Base-by-base conservation (phyloP, 2,888 invertebrate genomes). In the Cephus pygmeus region DNA sequence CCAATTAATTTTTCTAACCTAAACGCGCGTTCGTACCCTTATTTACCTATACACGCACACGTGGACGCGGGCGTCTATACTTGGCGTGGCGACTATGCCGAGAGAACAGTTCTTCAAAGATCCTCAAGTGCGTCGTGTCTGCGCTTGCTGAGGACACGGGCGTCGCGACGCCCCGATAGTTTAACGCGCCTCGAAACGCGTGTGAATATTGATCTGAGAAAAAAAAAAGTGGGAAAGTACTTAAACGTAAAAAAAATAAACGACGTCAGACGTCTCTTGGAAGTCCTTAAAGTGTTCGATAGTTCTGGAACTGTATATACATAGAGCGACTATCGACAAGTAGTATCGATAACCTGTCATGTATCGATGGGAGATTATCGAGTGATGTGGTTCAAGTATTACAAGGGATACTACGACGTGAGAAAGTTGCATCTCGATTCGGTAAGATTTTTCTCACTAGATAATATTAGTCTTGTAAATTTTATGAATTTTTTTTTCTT, bases 341-440 rank as follows among this genome's bases (percentile, higher is more conserved):
- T 56, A 56, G 9, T 56, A 56, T 56, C 56, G 56, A 56, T 23
- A 56, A 23, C 9, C 56, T 56, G 56, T 56, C 56, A 56, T 56
- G 56, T 56, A 56, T 56, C 80, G 80, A 81, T 82, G 82, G 81
- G 81, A 69, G 79, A 35, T 76, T 40, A 68, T 36, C 79, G 82
- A 82, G 87, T 87, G 82, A 90, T 89, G 88, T 89, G 88, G 89
- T 89, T 90, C 86, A 90, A 90, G 79, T 90, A 89, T 85, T 88
- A 90, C 86, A 88, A 86, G 80, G 89, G 90, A 87, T 89, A 88
- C 84, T 91, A 91, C 87, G 88, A 90, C 81, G 87, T 91, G 79
- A 85, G 87, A 79, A 90, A 90, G 85, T 85, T 87, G 77, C 86
- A 88, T 81, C 79, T 86, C 76, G 85, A 87, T 79, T 85, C 89